Evolutionary conservation across 2,113 vertebrate genomes (phyloP).

Genomic region (Proteles cristata): DNA sequence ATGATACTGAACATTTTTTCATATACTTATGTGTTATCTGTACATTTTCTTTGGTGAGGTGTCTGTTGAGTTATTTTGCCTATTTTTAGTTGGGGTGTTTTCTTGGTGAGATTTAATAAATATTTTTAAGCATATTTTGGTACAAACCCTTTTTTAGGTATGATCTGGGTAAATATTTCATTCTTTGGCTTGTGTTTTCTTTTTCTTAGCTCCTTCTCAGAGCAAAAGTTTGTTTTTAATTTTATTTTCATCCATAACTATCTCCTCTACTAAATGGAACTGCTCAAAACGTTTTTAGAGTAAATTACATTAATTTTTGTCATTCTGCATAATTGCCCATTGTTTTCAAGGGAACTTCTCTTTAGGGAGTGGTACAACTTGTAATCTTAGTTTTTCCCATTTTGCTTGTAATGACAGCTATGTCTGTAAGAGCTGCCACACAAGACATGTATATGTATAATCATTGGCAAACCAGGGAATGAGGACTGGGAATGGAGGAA

Average conservation of each 20-base stretch:
- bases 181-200: not conserved
- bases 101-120: not conserved
- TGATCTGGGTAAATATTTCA: not conserved
- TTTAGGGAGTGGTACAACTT: not conserved
- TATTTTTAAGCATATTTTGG: not conserved
- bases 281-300: not conserved
- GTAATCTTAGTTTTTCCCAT: not conserved
- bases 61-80: not conserved
- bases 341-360: not conserved
- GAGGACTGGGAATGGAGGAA: not conserved
- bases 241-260: not conserved
- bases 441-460: too few species aligned
- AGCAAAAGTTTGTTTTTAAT: not conserved
- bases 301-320: not conserved
- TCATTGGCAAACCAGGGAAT: not conserved
- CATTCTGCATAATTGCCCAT: not conserved
- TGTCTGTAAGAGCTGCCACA: not conserved
- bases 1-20: not conserved
- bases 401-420: not conserved
- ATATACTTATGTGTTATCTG: not conserved
- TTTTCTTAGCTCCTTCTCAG: not conserved
- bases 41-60: not conserved
- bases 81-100: not conserved
- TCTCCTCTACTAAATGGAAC: not conserved
- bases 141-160: not conserved